Conservation (phyloP, 1,140 invertebrate species). For the Dreissena polymorpha region DNA sequence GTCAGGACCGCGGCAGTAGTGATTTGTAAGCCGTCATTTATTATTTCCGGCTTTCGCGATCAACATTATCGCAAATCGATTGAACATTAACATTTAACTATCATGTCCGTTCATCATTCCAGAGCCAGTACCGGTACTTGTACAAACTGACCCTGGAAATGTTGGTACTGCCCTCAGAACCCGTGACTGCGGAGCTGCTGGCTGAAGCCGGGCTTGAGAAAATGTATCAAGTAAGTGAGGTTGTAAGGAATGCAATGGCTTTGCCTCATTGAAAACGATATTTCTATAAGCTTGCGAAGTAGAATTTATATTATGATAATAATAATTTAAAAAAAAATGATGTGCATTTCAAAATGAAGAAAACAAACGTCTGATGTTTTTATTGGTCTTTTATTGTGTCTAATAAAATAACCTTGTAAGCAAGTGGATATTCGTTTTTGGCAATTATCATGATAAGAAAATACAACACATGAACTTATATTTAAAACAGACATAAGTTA, state of each 20-base stretch:
- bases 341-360: not conserved
- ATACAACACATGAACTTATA: no score
- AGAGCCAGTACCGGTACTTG: slow-evolving; percentile 51
- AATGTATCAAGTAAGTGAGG: not conserved
- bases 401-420: no score
- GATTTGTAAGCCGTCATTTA: no score
- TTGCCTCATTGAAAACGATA: slow-evolving; percentile 35
- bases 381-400: no score
- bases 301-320: not conserved
- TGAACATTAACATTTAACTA: no score
- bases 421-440: no score
- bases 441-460: no score
- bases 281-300: not conserved
- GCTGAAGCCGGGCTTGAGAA: not conserved
- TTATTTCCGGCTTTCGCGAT: no score
- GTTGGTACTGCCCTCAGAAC: slow-evolving; percentile 6
- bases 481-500: no score
- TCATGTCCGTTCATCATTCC: not conserved
- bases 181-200: slow-evolving; percentile 10
- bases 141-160: slow-evolving; percentile 31
- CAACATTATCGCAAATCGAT: no score
- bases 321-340: not conserved
- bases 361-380: no score
- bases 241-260: slow-evolving; percentile 15
- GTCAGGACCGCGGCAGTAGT: no score